Base-by-base conservation (phyloP, 2,113 vertebrate genomes). In the Zosterops pallidus region DNA sequence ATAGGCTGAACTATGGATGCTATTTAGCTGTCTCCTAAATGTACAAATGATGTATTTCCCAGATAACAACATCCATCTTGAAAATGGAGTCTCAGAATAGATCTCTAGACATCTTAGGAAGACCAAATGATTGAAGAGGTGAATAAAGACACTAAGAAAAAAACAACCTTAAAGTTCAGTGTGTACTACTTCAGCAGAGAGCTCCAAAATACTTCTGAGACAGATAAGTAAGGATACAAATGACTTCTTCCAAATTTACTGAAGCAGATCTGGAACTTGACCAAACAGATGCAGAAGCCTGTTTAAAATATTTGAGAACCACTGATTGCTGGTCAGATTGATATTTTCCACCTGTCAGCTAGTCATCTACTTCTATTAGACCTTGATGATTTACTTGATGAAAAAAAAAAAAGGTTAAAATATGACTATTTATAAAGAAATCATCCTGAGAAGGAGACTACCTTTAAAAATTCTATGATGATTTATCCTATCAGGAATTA, bases 31-130 rank as follows among this genome's bases (percentile, higher is more conserved):
- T 70, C 90, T 95, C 19, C 68, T 92, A 90, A 92, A 92, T 52
- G 83, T n/a, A 78, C 89, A 93, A 83, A 90, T 95, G 60, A 95
- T 97, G 72, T 93, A 93, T 95, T 81, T 93, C 69, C 42, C 72
- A 90, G 56, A 56, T 44, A 94, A 88, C 24, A 76, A 84, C 80
- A 97, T 96, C 76, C 72, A 49, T 96, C 95, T 93, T 96, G 55
- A 94, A 94, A 95, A 93, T 44, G 35, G 64, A 90, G 42, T 47
- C 52, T 92, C 72, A 44, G 59, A 77, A 88, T 70, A 49, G 59
- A 89, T 89, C 39, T 89, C 60, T 68, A 74, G 80, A 92, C 64
- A 71, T 64, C 29, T 77, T 44, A 70, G 68, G 60, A 83, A 86
- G 80, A 93, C 42, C 60, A 89, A 86, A 93, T 91, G 92, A 90